Base-by-base conservation (phyloP, 2,113 vertebrate species). In the Petroica traversi region DNA sequence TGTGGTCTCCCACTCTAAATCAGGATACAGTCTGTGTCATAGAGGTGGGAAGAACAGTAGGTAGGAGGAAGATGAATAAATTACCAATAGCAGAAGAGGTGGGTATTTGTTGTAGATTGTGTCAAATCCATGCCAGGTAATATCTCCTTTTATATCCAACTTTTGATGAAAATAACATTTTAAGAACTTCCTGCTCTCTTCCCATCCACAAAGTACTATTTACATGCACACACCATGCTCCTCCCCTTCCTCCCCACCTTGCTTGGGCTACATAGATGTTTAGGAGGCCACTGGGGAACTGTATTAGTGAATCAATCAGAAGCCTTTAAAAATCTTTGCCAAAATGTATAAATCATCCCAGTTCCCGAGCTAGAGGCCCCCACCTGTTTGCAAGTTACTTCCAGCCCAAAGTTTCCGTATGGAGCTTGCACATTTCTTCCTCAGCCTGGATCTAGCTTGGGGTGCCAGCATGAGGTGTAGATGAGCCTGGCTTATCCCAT, bases 391-490 rank as follows among this genome's bases (percentile, higher is more conserved):
- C 34, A 75, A 43, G 34, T 26, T 45, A 19, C 17, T 89, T 76
- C 11, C 15, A 34, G 8, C 52, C 22, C 19, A 20, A n/a, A 43
- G n/a, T 34, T 20, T 61, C n/a, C 61, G 19, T 41, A 13, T 63
- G 55, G 45, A 89, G 33, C 15, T 84, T 26, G 12, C 10, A 52
- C 12, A 11, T 36, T 36, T 19, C 13, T 61, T 76, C 7, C 41
- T 51, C 23, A 75, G 24, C 20, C 14, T 62, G 61, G 19, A 77
- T 34, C 24, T 54, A 52, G 4, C 34, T 12, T 81, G 24, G 15
- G 7, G 3, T 55, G 24, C 24, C 40, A 68, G 61, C 19, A 51
- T 0, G 0, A 28, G 8, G 23, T 34, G 19, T 15, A 48, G 57
- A n/a, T 49, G 25, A 82, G 9, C 23, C 36, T 77, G 18, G 12